These are phyloP conservation scores for Acrocephalus scirpaceus DNA, from an alignment of 2,797 vertebrate genomes.

Conservation along the genomic window DNA sequence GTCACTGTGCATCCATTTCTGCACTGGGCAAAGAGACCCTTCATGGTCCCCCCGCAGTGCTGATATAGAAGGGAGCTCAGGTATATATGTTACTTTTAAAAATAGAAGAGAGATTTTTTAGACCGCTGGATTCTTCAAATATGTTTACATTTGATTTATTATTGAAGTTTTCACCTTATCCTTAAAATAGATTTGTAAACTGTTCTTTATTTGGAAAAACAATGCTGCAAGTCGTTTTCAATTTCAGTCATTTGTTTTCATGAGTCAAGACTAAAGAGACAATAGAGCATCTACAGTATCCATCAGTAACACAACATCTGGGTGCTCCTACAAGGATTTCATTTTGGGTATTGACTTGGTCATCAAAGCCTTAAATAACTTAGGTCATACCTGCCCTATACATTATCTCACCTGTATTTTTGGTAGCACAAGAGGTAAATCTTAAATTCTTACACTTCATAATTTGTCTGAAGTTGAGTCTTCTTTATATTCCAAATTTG, in stretches of 20 bases:
- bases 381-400: background rate
- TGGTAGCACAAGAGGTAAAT: background rate
- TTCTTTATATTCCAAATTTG: background rate
- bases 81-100: background rate
- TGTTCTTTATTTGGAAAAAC: background rate
- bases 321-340: background rate
- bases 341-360: background rate
- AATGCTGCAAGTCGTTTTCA: background rate
- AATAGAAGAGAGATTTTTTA: background rate
- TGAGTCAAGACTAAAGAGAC: background rate
- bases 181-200: background rate
- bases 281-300: background rate
- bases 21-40: background rate
- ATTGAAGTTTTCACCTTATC: background rate
- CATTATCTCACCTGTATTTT: background rate
- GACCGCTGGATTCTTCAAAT: background rate
- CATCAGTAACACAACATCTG: background rate
- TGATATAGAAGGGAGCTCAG: background rate
- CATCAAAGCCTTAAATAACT: background rate
- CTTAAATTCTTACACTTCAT: background rate
- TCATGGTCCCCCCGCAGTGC: background rate
- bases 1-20: background rate
- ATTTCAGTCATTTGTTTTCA: background rate
- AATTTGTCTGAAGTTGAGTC: background rate
- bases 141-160: background rate